These are phyloP conservation scores for Sapayoa aenigma DNA, from an alignment of 2,113 vertebrate genomes.

Conservation along the genomic window DNA sequence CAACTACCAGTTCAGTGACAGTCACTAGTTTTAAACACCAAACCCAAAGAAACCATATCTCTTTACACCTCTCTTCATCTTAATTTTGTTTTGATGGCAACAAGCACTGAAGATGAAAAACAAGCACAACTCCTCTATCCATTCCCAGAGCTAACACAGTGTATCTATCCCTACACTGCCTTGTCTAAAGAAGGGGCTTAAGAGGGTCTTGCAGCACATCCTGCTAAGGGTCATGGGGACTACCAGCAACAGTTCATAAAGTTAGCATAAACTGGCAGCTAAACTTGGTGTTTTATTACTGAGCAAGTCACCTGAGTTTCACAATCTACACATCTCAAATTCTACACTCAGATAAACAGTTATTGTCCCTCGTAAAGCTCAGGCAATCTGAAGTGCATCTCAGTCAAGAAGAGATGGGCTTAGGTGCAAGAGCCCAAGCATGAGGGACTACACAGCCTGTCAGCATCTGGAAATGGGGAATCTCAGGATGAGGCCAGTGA, in stretches of 20 bases:
- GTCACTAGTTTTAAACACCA: background rate
- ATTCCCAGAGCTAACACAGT: background rate
- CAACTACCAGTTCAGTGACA: background rate
- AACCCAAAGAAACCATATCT: background rate
- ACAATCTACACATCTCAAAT: background rate
- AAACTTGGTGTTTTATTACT: background rate
- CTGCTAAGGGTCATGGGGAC: background rate
- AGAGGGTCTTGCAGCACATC: background rate
- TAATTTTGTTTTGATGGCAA: background rate
- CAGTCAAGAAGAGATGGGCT: background rate
- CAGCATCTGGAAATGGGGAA: background rate
- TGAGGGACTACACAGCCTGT: background rate
- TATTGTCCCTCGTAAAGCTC: background rate
- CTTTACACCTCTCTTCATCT: background rate
- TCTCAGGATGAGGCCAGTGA: background rate
- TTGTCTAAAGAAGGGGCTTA: background rate
- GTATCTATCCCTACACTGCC: background rate
- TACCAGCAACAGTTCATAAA: background rate
- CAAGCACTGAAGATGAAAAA: background rate
- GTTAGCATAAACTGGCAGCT: background rate
- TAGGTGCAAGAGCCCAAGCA: background rate
- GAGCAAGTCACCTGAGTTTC: background rate
- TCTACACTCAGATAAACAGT: slow-evolving; percentile 15
- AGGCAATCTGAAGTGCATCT: background rate
- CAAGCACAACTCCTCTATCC: background rate